Evolutionary conservation across 2,113 vertebrate species (phyloP), one percentile per base, ranked within the genome.

Genomic region (Promerops cafer): DNA sequence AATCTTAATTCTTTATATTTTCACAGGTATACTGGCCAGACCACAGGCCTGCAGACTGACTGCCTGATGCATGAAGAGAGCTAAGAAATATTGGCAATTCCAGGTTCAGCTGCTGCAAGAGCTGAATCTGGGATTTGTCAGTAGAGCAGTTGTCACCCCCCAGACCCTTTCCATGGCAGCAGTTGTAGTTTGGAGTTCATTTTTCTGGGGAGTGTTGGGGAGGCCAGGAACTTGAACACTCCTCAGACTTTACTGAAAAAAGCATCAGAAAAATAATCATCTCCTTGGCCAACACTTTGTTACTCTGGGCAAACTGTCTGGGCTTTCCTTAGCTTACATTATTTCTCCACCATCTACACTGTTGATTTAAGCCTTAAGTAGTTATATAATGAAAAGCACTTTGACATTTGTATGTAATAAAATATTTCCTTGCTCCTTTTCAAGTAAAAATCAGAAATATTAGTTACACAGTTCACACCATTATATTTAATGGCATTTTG

Each of bases 101-200:
- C 19, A 42, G 24, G 28, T 53, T 61, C 77, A 84, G 60, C 31
- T 87, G 31, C 42, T 10, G 4, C 26, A 40, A 45, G 59, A 56
- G 23, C 31, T 74, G 24, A 9, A 44, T 78, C 40, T 28, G 65
- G 11, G 10, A 45, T 81, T 94, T 74, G 31, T 70, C n/a, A 16
- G 31, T 24, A 61, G 4, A 26, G 60, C 16, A 28, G 20, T 8
- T 1, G 2, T 35, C 17, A 33, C 2, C 2, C 2, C 10, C 6
- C 8, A 49, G 28, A 53, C 2, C 3, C 10, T 71, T 49, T 5
- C 3, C 61, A 28, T 3, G 8, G 17, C 20, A 37, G 22, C 30
- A 83, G 28, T n/a, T 0, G 0, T 15, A 53, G 24, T 47, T 66
- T 35, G n/a, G 3, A 5, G 18, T 0, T 1, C 13, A 11, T 35